phyloP scores from a whole-genome alignment of 1,140 invertebrate genomes.

The Trialeurodes vaporariorum region DNA sequence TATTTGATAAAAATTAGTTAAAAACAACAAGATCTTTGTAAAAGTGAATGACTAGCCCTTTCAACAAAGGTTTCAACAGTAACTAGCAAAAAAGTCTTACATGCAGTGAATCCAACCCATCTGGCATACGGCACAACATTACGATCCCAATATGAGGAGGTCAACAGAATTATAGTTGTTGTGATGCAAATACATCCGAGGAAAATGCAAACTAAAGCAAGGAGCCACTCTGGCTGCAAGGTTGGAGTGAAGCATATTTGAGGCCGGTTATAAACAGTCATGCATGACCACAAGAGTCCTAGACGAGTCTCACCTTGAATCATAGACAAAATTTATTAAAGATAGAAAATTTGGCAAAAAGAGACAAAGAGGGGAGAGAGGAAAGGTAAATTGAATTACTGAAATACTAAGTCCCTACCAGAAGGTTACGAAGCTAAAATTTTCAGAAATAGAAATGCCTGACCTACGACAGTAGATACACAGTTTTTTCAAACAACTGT shows the following conservation, averaged over 20 bases:
- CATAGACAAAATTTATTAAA: too few relatives aligned
- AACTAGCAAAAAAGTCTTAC: slow-evolving; percentile 42
- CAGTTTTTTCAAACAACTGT: too few relatives aligned
- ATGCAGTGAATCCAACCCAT: slow-evolving; percentile 92
- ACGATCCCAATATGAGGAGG: slow-evolving; percentile 79
- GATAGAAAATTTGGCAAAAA: too few relatives aligned
- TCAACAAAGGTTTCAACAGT: neutral
- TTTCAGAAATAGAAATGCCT: too few relatives aligned
- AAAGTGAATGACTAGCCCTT: neutral
- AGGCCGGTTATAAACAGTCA: slow-evolving; percentile 78
- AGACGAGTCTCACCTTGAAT: slow-evolving; percentile 68
- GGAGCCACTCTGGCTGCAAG: slow-evolving; percentile 77
- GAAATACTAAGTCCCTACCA: too few relatives aligned
- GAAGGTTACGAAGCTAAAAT: too few relatives aligned
- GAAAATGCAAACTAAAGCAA: slow-evolving; percentile 82
- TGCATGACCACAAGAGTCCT: slow-evolving; percentile 86
- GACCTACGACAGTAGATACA: too few relatives aligned
- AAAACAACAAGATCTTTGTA: slow-evolving; percentile 5
- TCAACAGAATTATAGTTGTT: slow-evolving; percentile 74
- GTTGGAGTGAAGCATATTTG: slow-evolving; percentile 79
- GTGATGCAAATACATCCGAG: slow-evolving; percentile 87
- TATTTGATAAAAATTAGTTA: too few relatives aligned
- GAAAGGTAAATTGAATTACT: too few relatives aligned
- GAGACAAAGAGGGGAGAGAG: too few relatives aligned
- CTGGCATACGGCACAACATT: slow-evolving; percentile 83